Evolutionary conservation across 1,140 invertebrate genomes (phyloP).

Genomic region (Cotesia chilonis): DNA sequence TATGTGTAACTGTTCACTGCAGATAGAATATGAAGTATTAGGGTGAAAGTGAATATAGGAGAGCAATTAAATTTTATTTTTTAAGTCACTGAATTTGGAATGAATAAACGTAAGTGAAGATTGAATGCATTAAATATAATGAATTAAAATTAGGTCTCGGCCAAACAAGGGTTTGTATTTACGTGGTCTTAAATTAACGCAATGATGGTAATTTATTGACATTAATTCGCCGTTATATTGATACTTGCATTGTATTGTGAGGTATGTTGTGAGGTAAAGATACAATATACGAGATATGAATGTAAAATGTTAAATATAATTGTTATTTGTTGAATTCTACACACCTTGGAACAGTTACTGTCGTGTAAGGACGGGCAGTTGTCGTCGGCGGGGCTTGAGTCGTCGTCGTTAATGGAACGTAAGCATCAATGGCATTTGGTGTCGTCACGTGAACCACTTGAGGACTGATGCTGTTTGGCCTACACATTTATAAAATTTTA

Average conservation of each 20-base stretch:
- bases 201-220: too few relatives aligned
- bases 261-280: too few relatives aligned
- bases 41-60: slow-evolving; percentile 44
- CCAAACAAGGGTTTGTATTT: too few relatives aligned
- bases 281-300: background rate
- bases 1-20: background rate
- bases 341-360: slow-evolving; percentile 61
- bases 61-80: background rate
- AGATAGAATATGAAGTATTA: background rate
- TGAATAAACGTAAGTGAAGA: too few relatives aligned
- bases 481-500: slow-evolving; percentile 33
- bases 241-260: too few relatives aligned
- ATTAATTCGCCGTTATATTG: too few relatives aligned
- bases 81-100: background rate
- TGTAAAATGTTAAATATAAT: background rate
- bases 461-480: slow-evolving; percentile 57
- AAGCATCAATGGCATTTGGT: slow-evolving; percentile 59
- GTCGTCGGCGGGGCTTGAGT: slow-evolving; percentile 54
- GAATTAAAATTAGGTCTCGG: slow-evolving; percentile 6
- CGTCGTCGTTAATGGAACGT: slow-evolving; percentile 56
- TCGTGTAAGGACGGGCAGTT: slow-evolving; percentile 53
- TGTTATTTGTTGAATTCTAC: slow-evolving; percentile 25
- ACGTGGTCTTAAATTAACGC: too few relatives aligned
- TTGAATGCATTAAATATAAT: too few relatives aligned
- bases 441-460: slow-evolving; percentile 58